A percentile compares a stretch with the other conserved stretches of the same genome.
These are phyloP conservation scores for Zonitis immaculata DNA, from an alignment of 2,888 invertebrate species.

Conservation along the genomic window DNA sequence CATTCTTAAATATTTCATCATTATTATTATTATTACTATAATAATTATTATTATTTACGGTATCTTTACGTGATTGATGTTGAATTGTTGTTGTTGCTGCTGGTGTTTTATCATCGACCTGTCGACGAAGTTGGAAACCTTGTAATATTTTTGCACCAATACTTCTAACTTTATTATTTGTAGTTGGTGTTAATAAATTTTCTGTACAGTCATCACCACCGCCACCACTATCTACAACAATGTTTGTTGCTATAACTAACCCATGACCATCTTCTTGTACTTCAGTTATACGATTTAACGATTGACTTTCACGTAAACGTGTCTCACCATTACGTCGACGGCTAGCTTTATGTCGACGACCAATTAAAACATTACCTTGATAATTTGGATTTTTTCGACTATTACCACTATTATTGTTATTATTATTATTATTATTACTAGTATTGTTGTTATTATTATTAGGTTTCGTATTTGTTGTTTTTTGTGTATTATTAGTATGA, in stretches of 20 bases:
- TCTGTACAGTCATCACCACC: too few species aligned
- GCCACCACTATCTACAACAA: too few species aligned
- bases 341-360: slow-evolving; percentile 53
- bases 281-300: slow-evolving; percentile 79
- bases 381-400: slow-evolving; percentile 39
- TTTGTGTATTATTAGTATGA: slow-evolving; percentile 18
- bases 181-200: slow-evolving; percentile 35
- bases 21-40: slow-evolving; percentile 15
- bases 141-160: slow-evolving; percentile 53
- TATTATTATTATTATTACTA: slow-evolving; percentile 29
- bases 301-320: slow-evolving; percentile 73
- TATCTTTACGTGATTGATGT: slow-evolving; percentile 32
- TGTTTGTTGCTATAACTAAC: slow-evolving; percentile 39
- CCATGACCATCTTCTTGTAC: slow-evolving; percentile 67
- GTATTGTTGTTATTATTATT: slow-evolving; percentile 13
- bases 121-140: slow-evolving; percentile 39
- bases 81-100: too few species aligned
- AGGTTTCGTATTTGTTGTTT: slow-evolving; percentile 12
- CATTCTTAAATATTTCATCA: slow-evolving; percentile 21
- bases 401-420: slow-evolving; percentile 36
- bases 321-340: slow-evolving; percentile 60
- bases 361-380: slow-evolving; percentile 45
- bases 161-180: slow-evolving; percentile 49
- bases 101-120: slow-evolving; percentile 24
- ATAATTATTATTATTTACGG: slow-evolving; percentile 20